phyloP scores from a whole-genome alignment of 1,140 invertebrate species.

The Ctenoplectra terminalis region DNA sequence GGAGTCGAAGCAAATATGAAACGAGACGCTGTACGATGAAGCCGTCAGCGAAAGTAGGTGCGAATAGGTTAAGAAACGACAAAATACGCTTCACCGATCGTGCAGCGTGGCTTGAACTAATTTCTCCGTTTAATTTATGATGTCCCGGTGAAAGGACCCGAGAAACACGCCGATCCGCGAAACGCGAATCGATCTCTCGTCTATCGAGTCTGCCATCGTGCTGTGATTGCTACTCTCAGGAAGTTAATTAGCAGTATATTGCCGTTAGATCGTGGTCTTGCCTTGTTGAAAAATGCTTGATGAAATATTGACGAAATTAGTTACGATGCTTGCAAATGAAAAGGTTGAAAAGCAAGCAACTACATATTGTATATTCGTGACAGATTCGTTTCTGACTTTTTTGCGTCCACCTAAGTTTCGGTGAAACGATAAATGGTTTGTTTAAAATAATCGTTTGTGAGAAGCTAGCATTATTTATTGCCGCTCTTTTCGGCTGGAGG shows the following conservation, averaged over 20 bases:
- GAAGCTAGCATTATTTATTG: conserved; percentile 12
- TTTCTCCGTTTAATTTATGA: conserved; percentile 79
- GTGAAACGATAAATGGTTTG: neutral
- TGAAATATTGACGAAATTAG: neutral
- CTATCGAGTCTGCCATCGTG: conserved; percentile 37
- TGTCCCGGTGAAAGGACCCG: conserved; percentile 72
- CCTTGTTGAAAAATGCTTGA: neutral
- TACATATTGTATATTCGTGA: neutral
- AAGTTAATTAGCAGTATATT: conserved; percentile 63
- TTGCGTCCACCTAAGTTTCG: neutral
- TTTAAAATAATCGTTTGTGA: conserved; percentile 5
- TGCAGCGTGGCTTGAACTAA: conserved; percentile 63
- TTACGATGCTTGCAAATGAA: no score
- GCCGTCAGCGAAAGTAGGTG: conserved; percentile 75
- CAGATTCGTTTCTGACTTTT: no score
- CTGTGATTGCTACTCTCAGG: neutral
- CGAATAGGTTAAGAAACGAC: conserved; percentile 55
- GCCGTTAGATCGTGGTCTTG: neutral
- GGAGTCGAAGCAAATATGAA: neutral
- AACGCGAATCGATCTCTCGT: conserved; percentile 54
- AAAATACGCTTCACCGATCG: conserved; percentile 57
- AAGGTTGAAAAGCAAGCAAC: no score
- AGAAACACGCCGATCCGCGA: conserved; percentile 39
- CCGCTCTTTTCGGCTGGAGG: neutral
- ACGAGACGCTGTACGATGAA: conserved; percentile 58